Conservation (phyloP, 2,888 invertebrate species). For the Tipula lateralis region DNA sequence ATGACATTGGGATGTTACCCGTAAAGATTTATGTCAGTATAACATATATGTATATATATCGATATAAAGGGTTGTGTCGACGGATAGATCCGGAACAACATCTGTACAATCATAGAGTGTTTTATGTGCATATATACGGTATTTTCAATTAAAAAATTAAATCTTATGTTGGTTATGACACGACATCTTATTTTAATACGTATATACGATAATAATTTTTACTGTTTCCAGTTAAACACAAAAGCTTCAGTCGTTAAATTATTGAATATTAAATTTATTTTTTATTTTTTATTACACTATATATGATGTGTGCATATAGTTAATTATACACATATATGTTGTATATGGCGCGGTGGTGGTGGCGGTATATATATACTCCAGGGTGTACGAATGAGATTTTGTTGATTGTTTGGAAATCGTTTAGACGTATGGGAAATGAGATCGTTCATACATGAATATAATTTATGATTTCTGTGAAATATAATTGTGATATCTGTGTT, state of each 20-base stretch:
- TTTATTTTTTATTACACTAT: neutral
- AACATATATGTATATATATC: neutral
- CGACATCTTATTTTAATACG: neutral
- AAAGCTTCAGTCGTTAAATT: neutral
- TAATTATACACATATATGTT: too few species aligned
- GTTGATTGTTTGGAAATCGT: neutral
- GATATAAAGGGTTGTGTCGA: neutral
- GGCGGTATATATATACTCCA: neutral
- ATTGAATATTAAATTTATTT: constrained; percentile 1
- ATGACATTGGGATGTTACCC: neutral
- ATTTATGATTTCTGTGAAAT: neutral
- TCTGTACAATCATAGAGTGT: neutral
- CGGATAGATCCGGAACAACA: neutral
- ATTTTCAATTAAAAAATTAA: constrained; percentile 4
- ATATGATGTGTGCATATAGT: neutral
- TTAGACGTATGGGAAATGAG: neutral
- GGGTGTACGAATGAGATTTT: neutral
- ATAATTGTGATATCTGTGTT: constrained; percentile 5
- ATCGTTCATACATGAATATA: constrained; percentile 11
- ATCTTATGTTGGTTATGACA: neutral
- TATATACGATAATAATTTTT: neutral
- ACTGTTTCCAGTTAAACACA: constrained; percentile 5
- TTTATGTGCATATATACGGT: neutral
- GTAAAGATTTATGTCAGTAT: neutral
- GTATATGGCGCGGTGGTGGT: neutral